These are phyloP conservation scores for Melanotaenia trifasciata DNA, from an alignment of 2,797 vertebrate species.

Conservation along the genomic window DNA sequence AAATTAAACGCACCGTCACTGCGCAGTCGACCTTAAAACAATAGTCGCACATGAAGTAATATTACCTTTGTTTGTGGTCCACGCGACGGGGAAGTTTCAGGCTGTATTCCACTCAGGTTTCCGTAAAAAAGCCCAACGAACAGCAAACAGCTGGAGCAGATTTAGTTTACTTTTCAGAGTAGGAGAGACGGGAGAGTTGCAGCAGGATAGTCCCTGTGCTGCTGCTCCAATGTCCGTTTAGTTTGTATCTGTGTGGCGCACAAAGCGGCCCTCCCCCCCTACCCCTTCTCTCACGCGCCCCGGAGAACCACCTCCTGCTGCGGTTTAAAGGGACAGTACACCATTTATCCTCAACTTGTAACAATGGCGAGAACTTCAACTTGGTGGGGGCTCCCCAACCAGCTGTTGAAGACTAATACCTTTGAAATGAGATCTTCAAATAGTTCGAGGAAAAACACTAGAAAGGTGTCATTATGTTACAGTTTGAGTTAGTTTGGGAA, in stretches of 20 bases:
- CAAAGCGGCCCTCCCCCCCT: conserved; percentile 51
- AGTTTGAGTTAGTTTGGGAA: not conserved
- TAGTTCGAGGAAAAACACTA: not conserved
- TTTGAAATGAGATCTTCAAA: conserved; percentile 7
- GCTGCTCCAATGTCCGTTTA: conserved; percentile 45
- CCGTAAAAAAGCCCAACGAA: not conserved
- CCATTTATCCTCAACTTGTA: conserved; percentile 7
- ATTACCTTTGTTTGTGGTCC: conserved; percentile 53
- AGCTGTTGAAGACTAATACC: not conserved
- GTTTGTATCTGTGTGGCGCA: conserved; percentile 55
- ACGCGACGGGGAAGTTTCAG: conserved; percentile 24
- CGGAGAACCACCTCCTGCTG: conserved; percentile 64
- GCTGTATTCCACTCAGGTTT: conserved; percentile 47
- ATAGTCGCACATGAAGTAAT: not conserved
- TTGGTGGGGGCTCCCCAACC: conserved; percentile 11
- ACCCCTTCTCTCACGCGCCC: not conserved
- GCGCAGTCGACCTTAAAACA: conserved; percentile 13
- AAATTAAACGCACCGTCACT: not conserved
- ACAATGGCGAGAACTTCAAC: conserved; percentile 43
- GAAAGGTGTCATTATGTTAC: not conserved
- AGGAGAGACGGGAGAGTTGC: not conserved
- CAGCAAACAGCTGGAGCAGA: not conserved
- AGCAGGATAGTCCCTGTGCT: conserved; percentile 1
- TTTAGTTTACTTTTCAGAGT: conserved; percentile 19
- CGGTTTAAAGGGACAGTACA: conserved; percentile 75